Conservation (phyloP, 1,140 invertebrate genomes). For the Bombus haemorrhoidalis region DNA sequence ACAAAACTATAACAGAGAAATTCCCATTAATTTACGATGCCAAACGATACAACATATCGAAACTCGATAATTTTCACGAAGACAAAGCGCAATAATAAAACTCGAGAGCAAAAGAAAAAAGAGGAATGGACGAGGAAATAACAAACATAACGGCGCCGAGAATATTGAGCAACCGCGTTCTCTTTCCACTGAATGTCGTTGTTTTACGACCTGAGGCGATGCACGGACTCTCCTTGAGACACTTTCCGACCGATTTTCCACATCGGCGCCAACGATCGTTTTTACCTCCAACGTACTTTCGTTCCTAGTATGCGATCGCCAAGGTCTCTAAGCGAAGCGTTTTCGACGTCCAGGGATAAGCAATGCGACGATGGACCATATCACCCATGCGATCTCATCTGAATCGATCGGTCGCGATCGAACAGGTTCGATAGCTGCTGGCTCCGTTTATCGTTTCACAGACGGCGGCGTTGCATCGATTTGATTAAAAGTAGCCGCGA, state of each 20-base stretch:
- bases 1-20: too few species aligned
- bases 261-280: conserved; percentile 38
- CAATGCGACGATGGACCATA: neutral
- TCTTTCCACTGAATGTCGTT: neutral
- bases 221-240: conserved; percentile 58
- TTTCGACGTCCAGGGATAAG: conserved; percentile 29
- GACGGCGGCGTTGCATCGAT: neutral
- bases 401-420: conserved; percentile 25
- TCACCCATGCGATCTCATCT: too few species aligned
- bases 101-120: neutral
- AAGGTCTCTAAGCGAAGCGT: conserved; percentile 40
- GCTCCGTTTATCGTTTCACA: conserved; percentile 8
- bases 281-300: conserved; percentile 56
- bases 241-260: conserved; percentile 65
- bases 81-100: conserved; percentile 18
- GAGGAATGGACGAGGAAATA: neutral
- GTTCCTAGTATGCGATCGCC: conserved; percentile 29
- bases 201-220: conserved; percentile 47
- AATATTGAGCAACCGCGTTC: conserved; percentile 49
- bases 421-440: neutral
- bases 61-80: neutral
- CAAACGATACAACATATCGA: too few species aligned
- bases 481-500: conserved; percentile 17
- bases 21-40: too few species aligned
- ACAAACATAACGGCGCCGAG: conserved; percentile 36